Percentiles rank a stretch among this genome's conserved stretches.
These are phyloP conservation scores for Pseudoips prasinana DNA, from an alignment of 2,888 invertebrate genomes.

Conservation along the genomic window DNA sequence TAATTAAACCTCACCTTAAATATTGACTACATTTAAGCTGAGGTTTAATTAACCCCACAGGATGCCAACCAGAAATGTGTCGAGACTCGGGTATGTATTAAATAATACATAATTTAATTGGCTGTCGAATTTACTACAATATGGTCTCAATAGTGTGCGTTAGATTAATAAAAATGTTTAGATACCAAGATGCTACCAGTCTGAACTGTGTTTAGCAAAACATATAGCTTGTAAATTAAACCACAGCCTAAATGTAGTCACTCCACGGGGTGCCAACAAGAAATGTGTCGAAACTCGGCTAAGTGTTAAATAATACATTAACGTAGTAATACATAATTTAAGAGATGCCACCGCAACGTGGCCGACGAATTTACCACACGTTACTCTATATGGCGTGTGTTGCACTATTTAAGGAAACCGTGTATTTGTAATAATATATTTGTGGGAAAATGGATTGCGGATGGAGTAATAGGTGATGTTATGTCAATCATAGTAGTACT, in stretches of 20 bases:
- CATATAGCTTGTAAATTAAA: constrained; percentile 25
- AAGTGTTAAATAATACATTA: constrained; percentile 77
- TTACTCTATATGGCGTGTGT: constrained; percentile 28
- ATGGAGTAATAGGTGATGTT: background rate
- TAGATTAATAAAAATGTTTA: no score
- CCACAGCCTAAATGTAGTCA: constrained; percentile 38
- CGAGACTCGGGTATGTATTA: constrained; percentile 68
- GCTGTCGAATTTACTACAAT: constrained; percentile 36
- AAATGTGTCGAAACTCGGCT: constrained; percentile 65
- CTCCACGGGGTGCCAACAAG: constrained; percentile 63
- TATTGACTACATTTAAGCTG: no score
- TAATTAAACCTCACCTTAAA: constrained; percentile 34
- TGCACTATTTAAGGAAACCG: constrained; percentile 19
- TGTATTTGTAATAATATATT: constrained; percentile 3
- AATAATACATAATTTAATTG: constrained; percentile 70
- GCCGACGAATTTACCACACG: constrained; percentile 36
- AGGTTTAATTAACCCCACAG: constrained; percentile 57
- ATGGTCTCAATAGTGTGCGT: constrained; percentile 28
- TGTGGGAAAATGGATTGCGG: background rate
- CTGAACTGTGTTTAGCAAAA: no score
- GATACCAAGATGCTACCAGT: no score
- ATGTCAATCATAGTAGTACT: background rate
- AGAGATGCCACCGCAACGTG: constrained; percentile 42
- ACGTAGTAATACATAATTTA: constrained; percentile 71
- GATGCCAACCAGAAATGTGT: constrained; percentile 65